A percentile compares a stretch with the other conserved stretches of the same genome.
Evolutionary conservation across 2,888 invertebrate species (phyloP).

Genomic region (Poecilobothrus nobilitatus): DNA sequence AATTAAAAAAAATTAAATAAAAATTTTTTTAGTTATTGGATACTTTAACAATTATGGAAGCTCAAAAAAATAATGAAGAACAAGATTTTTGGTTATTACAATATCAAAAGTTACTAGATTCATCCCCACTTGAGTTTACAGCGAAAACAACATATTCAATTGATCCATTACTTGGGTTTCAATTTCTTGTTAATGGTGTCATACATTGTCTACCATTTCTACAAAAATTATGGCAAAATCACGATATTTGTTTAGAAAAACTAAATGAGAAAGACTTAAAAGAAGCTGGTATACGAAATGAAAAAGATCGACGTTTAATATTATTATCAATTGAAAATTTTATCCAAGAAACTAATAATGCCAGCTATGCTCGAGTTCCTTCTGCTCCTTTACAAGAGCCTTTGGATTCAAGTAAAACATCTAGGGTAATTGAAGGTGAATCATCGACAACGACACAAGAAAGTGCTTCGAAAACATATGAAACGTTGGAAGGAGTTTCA

Average conservation of each 20-base stretch:
- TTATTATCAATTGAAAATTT: conserved; percentile 56
- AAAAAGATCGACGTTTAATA: conserved; percentile 53
- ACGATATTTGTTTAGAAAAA: conserved; percentile 30
- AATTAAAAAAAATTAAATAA: neutral
- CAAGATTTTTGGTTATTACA: conserved; percentile 68
- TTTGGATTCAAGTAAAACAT: neutral
- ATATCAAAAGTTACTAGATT: conserved; percentile 73
- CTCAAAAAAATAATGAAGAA: conserved; percentile 44
- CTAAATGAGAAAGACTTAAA: conserved; percentile 51
- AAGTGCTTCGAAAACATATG: conserved; percentile 25
- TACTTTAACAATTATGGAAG: conserved; percentile 65
- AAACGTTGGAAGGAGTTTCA: conserved; percentile 35
- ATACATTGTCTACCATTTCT: conserved; percentile 70
- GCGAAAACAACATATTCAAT: conserved; percentile 53
- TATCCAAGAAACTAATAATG: conserved; percentile 34
- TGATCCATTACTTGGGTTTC: conserved; percentile 59
- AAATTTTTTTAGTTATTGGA: conserved; percentile 50
- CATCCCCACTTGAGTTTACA: conserved; percentile 58
- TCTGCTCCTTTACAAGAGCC: conserved; percentile 29
- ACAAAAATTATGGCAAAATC: conserved; percentile 28
- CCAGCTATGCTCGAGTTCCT: conserved; percentile 22
- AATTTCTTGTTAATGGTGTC: conserved; percentile 61
- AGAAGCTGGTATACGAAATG: conserved; percentile 50
- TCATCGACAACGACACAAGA: conserved; percentile 31
- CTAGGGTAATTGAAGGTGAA: neutral